phyloP scores from a whole-genome alignment of 2,113 vertebrate species.

The Corynorhinus townsendii region DNA sequence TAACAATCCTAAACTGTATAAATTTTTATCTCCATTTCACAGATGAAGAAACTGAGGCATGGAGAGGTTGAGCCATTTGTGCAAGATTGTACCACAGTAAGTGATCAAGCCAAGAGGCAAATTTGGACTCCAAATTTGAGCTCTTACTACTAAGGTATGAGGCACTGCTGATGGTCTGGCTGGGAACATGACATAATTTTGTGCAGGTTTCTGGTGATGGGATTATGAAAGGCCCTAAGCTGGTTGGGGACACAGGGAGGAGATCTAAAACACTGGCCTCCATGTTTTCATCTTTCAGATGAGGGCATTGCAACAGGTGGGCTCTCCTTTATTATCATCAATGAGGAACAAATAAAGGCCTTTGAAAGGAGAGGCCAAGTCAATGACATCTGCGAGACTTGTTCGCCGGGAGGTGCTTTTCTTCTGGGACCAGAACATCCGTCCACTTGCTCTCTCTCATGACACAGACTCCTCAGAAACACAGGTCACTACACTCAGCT shows the following conservation, averaged over 20 bases:
- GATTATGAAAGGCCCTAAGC: not conserved
- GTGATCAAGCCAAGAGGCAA: not conserved
- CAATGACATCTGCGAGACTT: not conserved
- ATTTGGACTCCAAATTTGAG: not conserved
- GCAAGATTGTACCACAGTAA: not conserved
- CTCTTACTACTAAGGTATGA: too few species aligned
- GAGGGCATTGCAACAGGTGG: not conserved
- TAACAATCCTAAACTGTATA: not conserved
- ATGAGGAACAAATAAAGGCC: not conserved
- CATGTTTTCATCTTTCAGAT: not conserved
- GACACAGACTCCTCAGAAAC: not conserved
- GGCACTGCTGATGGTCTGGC: not conserved
- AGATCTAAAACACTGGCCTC: not conserved
- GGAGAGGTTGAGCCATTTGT: not conserved
- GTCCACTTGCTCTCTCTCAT: not conserved
- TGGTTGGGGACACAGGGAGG: not conserved
- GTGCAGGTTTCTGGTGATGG: not conserved
- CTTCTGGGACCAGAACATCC: not conserved
- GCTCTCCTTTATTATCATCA: not conserved
- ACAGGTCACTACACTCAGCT: not conserved
- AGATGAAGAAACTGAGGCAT: not conserved
- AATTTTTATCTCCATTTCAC: not conserved
- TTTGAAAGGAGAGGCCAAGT: not conserved
- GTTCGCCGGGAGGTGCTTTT: not conserved
- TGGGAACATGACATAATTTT: not conserved